These are phyloP conservation scores for Phrynocephalus guinanensis DNA, from an alignment of 2,797 vertebrate genomes.

Conservation along the genomic window DNA sequence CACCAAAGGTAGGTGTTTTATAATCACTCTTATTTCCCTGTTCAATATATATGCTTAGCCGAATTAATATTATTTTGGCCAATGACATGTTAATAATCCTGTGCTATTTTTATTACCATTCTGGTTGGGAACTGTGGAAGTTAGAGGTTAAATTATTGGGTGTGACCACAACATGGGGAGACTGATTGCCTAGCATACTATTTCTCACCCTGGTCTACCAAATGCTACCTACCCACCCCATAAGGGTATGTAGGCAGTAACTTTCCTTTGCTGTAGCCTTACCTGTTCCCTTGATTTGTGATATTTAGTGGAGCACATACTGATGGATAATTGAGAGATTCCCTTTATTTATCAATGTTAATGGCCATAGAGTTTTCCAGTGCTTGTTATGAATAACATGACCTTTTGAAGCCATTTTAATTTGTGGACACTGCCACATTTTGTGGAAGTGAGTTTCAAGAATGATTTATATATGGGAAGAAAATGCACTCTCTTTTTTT, in stretches of 20 bases:
- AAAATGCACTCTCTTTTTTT: background rate
- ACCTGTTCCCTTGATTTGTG: background rate
- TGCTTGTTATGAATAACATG: background rate
- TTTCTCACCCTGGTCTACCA: background rate
- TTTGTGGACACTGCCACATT: background rate
- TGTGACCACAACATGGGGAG: too few species aligned
- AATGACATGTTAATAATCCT: too few species aligned
- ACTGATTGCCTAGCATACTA: background rate
- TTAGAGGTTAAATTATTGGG: background rate
- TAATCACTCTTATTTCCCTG: background rate
- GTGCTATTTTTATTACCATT: too few species aligned
- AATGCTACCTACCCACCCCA: background rate
- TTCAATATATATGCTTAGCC: background rate
- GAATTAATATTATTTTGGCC: too few species aligned
- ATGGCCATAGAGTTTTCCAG: background rate
- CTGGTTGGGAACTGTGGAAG: background rate
- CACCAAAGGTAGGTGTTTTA: background rate
- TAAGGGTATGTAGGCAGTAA: background rate
- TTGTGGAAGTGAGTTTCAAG: background rate
- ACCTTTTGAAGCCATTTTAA: background rate
- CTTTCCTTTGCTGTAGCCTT: background rate
- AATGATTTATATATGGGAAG: background rate
- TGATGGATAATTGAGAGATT: background rate
- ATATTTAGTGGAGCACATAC: background rate
- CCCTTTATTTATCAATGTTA: background rate